Evolutionary conservation across 2,888 invertebrate species (phyloP).

Genomic region (Rhaphigaster nebulosa): DNA sequence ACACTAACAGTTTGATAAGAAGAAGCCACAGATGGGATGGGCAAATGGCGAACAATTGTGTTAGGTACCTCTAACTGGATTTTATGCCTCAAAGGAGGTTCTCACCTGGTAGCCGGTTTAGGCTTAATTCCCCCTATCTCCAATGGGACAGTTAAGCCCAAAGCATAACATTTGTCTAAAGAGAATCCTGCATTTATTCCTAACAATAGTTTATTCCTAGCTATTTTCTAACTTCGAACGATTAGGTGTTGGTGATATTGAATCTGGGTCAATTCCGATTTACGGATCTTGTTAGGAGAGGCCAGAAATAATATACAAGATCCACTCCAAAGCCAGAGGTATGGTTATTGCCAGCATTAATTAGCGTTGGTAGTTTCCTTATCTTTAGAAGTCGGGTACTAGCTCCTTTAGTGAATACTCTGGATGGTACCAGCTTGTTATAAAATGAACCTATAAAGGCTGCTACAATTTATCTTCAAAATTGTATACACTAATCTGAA

Average conservation of each 20-base stretch:
- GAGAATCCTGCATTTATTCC: not conserved
- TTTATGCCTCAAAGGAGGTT: not conserved
- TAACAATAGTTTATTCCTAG: not conserved
- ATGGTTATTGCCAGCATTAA: conserved; percentile 5
- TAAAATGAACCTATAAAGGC: not conserved
- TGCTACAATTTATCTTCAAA: not conserved
- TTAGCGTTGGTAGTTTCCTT: not conserved
- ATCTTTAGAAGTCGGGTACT: not conserved
- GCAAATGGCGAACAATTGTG: not conserved
- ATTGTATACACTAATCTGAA: not conserved
- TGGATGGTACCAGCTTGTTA: not conserved
- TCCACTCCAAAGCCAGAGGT: not conserved
- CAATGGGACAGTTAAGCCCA: not conserved
- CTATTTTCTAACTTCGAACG: not conserved
- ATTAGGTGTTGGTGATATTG: not conserved
- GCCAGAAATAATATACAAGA: not conserved
- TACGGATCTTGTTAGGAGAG: not conserved
- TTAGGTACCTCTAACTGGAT: not conserved
- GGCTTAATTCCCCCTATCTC: not conserved
- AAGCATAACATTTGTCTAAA: not conserved
- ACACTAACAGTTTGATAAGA: not conserved
- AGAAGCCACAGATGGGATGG: not conserved
- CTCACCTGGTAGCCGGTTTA: not conserved
- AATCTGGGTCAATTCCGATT: not conserved
- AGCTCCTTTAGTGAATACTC: not conserved